Conservation (phyloP, 2,888 invertebrate genomes). For the Mamestra brassicae region DNA sequence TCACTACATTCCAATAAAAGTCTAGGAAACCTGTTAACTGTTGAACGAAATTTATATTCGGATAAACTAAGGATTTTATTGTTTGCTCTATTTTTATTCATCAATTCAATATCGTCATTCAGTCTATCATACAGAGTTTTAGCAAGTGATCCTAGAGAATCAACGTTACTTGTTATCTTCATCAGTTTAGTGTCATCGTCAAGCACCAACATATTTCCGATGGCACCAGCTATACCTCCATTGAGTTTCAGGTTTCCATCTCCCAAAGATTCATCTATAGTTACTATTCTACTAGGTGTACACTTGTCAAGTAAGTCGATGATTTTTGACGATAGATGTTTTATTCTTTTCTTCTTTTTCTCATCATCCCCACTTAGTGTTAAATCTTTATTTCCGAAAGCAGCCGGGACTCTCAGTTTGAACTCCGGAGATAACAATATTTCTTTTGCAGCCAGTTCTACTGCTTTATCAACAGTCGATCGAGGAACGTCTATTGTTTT, state of each 20-base stretch:
- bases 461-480: conserved; percentile 38
- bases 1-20: background rate
- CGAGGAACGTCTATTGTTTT: conserved; percentile 13
- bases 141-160: conserved; percentile 25
- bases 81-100: background rate
- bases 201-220: conserved; percentile 49
- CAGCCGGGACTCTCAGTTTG: conserved; percentile 42
- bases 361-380: conserved; percentile 35
- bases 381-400: conserved; percentile 59
- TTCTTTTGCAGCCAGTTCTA: conserved; percentile 29
- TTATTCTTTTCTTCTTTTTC: background rate
- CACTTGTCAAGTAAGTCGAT: background rate
- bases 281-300: conserved; percentile 13
- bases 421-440: conserved; percentile 33
- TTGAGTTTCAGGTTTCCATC: conserved; percentile 29
- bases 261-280: conserved; percentile 40
- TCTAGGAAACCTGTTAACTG: conserved; percentile 11
- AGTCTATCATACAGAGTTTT: conserved; percentile 14
- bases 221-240: conserved; percentile 45
- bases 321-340: background rate
- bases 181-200: conserved; percentile 35
- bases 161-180: conserved; percentile 32
- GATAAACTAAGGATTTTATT: background rate
- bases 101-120: background rate
- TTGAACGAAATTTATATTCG: conserved; percentile 17